Conservation (phyloP, 2,888 invertebrate species). For the Byasa hedistus region DNA sequence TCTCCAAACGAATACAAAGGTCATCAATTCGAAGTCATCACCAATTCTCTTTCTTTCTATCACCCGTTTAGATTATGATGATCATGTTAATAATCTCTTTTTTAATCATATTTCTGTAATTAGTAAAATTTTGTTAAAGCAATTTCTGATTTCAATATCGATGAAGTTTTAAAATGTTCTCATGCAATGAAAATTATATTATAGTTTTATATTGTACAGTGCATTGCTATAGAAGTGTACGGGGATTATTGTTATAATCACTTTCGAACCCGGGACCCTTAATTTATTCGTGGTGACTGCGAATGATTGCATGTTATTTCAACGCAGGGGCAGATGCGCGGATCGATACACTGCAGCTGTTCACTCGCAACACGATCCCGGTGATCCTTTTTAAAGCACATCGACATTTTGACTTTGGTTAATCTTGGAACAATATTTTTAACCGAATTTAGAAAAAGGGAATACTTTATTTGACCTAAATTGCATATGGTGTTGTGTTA, state of each 20-base stretch:
- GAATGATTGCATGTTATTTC: constrained; percentile 8
- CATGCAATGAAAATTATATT: background rate
- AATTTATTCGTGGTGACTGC: constrained; percentile 13
- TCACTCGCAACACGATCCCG: constrained; percentile 14
- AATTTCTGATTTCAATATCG: too few species aligned
- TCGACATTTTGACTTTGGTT: background rate
- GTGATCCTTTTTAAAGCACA: constrained; percentile 9
- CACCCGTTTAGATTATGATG: too few species aligned
- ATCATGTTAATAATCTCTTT: too few species aligned
- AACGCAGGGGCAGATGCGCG: constrained; percentile 18
- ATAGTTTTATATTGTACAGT: background rate
- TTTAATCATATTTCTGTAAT: too few species aligned
- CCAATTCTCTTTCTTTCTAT: too few species aligned
- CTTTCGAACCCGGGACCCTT: constrained; percentile 20
- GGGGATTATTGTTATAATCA: constrained; percentile 11
- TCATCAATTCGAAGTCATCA: too few species aligned
- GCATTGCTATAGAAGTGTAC: constrained; percentile 1
- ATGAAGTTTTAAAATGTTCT: too few species aligned
- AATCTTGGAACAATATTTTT: background rate
- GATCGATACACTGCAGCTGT: constrained; percentile 27
- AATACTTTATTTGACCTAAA: too few species aligned
- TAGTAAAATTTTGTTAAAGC: too few species aligned
- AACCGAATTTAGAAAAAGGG: background rate
- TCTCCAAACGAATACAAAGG: too few species aligned
- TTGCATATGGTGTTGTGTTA: too few species aligned